Evolutionary conservation across 2,797 vertebrate genomes (phyloP), one percentile per base, ranked within the genome.

Genomic region (Eulemur albifrons): DNA sequence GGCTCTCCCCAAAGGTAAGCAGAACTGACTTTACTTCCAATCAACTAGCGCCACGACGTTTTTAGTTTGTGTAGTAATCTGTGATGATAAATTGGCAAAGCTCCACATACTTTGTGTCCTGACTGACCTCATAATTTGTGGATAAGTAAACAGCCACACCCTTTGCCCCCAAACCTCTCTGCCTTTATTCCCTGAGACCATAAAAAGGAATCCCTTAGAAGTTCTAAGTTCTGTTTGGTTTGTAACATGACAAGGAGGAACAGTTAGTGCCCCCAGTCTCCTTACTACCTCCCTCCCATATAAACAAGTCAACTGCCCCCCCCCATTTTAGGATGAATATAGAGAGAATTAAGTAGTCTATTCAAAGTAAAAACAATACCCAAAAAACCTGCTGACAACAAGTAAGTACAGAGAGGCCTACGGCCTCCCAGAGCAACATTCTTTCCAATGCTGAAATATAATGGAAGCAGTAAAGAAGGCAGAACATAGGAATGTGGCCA

Each of bases 391-490:
- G 11, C 57, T 73, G 50, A 67, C 14, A 90, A 67, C 30, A 90
- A 92, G 52, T 52, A 77, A 96, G 86, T 95, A 93, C 65, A 52
- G n/a, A 86, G 77, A 97, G 93, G 95, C 94, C 97, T 95, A 30
- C 21, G 9, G 79, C 86, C 59, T 89, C 80, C 38, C 32, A 86
- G 40, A 63, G 52, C 30, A 57, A 8, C 92, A 45, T 54, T 80
- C 69, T 35, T 61, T 61, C 83, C 57, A 48, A 5, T 4, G 14
- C 40, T 35, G 70, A 88, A 73, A 76, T 52, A 82, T 18, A 69
- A 87, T 57, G 54, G 30, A 73, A 88, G 50, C 27, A 48, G 43
- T 30, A 52, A 21, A 93, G 79, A 77, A 89, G 77, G 40, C 69
- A 81, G 38, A 65, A 76, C 86, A 57, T 0, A 73, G 87, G 45